Evolutionary conservation across 2,888 invertebrate species (phyloP), one percentile per base, ranked within the genome.

Genomic region (Leptarthrus brevirostris): DNA sequence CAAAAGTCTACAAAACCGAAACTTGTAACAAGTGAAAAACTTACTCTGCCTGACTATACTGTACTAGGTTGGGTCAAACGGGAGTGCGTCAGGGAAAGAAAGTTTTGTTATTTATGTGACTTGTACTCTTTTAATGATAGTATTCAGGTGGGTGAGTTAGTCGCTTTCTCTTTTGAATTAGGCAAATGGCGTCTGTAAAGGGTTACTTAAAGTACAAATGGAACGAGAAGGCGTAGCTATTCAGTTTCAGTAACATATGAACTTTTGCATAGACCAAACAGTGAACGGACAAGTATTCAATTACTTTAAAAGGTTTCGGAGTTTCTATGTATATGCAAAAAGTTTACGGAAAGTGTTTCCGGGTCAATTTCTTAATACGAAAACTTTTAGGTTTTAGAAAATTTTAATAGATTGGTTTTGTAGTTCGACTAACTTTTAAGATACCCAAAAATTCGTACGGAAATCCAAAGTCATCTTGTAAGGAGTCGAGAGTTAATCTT

Each of bases 21-120:
- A 52, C 18, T 52, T 49, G 20, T 14, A n/a, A 18, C 18, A 34
- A 34, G 52, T 69, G 34, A 69, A 52, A 49, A 69, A 49, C 14
- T 69, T 69, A 14, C 30, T 30, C 12, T 6, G 22, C 6, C 34
- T 34, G 30, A 34, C 20, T 52, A 18, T 30, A 18, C 52, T n/a
- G n/a, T 14, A 30, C 5, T n/a, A 12, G 20, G 52, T 30, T 16
- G 44, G 64, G 14, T 10, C 30, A 14, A 20, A 30, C 24, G 52
- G 10, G 14, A 20, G 69, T 49, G 34, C 22, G 69, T 69, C 52
- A 52, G 52, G 69, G 8, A 52, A 34, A 30, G n/a, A 52, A 69
- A 69, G 69, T 69, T 69, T 69, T n/a, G 52, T 69, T 69, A 69
- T 69, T 69, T 69, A 69, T 69, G 52, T 52, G 34, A 69, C 52